Evolutionary conservation across 92 coral and sea anemone genomes (phyloP).

Genomic region (Scolanthus callimorphus): DNA sequence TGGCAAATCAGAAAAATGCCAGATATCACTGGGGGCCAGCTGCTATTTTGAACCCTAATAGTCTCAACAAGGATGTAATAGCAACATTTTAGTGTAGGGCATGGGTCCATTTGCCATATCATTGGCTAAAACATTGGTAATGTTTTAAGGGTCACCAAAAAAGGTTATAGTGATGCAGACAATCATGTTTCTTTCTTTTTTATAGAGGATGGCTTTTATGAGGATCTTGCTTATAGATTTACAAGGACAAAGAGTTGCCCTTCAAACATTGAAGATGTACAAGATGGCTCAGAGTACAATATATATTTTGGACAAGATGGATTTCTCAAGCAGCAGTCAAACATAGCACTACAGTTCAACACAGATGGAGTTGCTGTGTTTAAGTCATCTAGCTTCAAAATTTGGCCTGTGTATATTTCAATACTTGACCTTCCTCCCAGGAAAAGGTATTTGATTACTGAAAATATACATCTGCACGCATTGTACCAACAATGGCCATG

Average conservation of each 20-base stretch:
- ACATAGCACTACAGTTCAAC: conserved; percentile 31
- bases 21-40: no score
- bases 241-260: conserved; percentile 18
- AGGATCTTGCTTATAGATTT: conserved; percentile 16
- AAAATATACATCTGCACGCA: no score
- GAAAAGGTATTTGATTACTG: conserved; percentile 30
- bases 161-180: not conserved
- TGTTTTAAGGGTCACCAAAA: no score
- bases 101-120: no score
- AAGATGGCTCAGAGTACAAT: conserved; percentile 28
- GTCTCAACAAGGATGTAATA: no score
- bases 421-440: conserved; percentile 31
- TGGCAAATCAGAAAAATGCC: no score
- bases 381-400: conserved; percentile 24
- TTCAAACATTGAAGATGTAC: conserved; percentile 38
- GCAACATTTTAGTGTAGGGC: no score
- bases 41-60: no score
- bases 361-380: conserved; percentile 42
- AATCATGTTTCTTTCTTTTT: not conserved
- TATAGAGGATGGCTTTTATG: conserved; percentile 20
- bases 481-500: no score
- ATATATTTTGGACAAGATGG: conserved; percentile 15
- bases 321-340: conserved; percentile 15
- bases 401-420: conserved; percentile 41
- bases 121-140: no score